These are phyloP conservation scores for Labeo catla DNA, from an alignment of 2,113 vertebrate species.

Conservation along the genomic window DNA sequence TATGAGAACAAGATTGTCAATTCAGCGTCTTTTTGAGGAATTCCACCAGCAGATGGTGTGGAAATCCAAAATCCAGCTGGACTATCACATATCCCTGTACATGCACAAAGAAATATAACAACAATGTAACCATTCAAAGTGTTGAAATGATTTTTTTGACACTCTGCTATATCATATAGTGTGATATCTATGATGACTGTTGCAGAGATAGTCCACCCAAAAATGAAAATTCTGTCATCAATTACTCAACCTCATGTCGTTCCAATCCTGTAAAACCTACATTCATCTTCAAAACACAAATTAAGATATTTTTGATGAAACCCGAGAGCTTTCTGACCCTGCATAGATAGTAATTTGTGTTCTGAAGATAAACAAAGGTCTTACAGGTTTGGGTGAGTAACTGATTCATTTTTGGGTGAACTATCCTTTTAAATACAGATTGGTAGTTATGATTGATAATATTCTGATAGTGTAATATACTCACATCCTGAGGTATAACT, in stretches of 20 bases:
- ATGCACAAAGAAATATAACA: conserved; percentile 42
- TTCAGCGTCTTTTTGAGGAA: conserved; percentile 79
- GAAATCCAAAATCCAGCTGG: conserved; percentile 86
- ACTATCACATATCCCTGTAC: conserved; percentile 79
- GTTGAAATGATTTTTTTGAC: neutral
- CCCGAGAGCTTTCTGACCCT: too few species aligned
- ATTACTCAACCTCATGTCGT: too few species aligned
- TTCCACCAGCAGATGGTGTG: conserved; percentile 80
- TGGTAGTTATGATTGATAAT: neutral
- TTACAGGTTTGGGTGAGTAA: too few species aligned
- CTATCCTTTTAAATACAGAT: neutral
- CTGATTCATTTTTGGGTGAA: too few species aligned
- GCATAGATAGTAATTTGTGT: too few species aligned
- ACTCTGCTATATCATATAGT: neutral
- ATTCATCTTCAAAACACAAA: too few species aligned
- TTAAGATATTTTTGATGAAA: too few species aligned
- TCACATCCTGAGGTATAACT: conserved; percentile 77
- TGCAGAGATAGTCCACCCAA: too few species aligned
- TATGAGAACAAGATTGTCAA: conserved; percentile 19
- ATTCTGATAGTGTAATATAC: conserved; percentile 19
- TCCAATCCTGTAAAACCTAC: too few species aligned
- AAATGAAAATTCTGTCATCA: too few species aligned
- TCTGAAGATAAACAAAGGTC: too few species aligned
- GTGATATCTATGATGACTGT: neutral
- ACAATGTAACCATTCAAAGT: neutral